Percentiles rank a stretch among this genome's conserved stretches.
These are phyloP conservation scores for Florisuga fusca DNA, from an alignment of 2,797 vertebrate genomes.

Conservation along the genomic window DNA sequence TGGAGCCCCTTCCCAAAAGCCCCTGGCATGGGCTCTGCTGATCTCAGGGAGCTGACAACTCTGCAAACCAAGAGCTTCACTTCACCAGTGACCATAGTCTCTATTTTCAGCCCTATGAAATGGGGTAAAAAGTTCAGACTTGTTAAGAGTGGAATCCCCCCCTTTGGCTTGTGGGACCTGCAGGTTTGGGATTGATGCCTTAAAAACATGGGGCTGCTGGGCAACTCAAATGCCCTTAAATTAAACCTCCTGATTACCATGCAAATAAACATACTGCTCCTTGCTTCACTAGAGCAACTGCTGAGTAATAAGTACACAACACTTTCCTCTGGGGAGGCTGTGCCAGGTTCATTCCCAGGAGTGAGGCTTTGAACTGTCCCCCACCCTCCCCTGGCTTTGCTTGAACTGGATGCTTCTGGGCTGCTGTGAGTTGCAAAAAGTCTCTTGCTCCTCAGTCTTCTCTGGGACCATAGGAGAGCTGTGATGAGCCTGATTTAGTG, in stretches of 20 bases:
- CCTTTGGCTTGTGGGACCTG: background rate
- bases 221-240: background rate
- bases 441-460: background rate
- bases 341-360: background rate
- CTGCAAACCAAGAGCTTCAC: background rate
- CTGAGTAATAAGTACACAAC: background rate
- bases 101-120: background rate
- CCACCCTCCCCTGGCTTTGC: background rate
- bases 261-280: background rate
- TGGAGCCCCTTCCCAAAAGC: background rate
- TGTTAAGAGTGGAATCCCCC: background rate
- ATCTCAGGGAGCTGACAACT: background rate
- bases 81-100: background rate
- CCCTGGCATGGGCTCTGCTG: background rate
- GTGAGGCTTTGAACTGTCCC: background rate
- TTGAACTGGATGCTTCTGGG: background rate
- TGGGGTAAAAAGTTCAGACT: background rate
- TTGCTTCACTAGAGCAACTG: background rate
- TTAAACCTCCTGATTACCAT: background rate
- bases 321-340: background rate
- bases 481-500: background rate
- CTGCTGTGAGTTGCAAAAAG: background rate
- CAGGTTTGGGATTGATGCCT: background rate
- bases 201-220: background rate
- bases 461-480: background rate